phyloP scores from a whole-genome alignment of 1,140 invertebrate genomes.

The Bombus impatiens region DNA sequence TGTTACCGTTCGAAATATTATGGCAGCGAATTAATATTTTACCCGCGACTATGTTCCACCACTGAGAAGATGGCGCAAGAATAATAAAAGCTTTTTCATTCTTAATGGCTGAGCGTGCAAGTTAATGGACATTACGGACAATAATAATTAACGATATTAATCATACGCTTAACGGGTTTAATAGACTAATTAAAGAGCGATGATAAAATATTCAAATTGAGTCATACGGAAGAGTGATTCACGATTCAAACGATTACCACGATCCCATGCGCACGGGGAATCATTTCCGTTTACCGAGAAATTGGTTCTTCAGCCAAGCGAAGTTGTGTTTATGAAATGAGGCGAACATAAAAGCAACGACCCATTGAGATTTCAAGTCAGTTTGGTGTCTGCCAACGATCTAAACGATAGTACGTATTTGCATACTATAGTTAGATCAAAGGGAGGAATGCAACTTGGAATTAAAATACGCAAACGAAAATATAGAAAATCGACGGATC shows the following conservation, averaged over 20 bases:
- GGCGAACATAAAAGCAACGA: neutral
- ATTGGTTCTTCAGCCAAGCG: neutral
- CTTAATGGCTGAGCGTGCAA: too few relatives aligned
- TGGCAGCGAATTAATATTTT: too few relatives aligned
- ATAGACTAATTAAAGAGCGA: too few relatives aligned
- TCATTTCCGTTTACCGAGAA: constrained; percentile 15
- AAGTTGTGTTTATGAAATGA: constrained; percentile 27
- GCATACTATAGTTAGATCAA: neutral
- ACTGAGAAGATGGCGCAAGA: too few relatives aligned
- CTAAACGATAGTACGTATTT: neutral
- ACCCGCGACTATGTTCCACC: too few relatives aligned
- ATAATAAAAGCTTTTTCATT: too few relatives aligned
- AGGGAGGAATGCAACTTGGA: neutral
- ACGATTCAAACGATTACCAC: neutral
- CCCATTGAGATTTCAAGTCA: neutral
- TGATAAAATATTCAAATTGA: neutral
- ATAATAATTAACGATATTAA: too few relatives aligned
- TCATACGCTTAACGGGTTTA: too few relatives aligned
- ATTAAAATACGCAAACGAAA: neutral
- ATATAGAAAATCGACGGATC: neutral
- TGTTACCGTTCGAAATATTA: too few relatives aligned
- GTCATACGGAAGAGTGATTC: constrained; percentile 2
- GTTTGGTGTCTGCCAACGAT: neutral
- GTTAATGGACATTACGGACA: too few relatives aligned
- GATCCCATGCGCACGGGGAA: neutral